Evolutionary conservation across 1,140 invertebrate genomes (phyloP).

Genomic region (Lasaia peninsularis): DNA sequence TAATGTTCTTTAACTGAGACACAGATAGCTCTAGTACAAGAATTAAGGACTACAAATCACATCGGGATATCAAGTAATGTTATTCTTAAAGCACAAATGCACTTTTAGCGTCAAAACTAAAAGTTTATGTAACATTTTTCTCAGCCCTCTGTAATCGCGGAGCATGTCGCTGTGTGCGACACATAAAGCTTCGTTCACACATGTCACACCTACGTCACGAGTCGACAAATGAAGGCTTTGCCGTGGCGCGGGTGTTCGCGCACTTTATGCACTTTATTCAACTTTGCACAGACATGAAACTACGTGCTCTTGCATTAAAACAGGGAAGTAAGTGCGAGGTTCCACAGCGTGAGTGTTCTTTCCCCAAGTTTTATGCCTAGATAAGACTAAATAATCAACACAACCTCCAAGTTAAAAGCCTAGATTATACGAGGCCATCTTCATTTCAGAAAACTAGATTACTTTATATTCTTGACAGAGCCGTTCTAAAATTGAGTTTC

Average conservation of each 20-base stretch:
- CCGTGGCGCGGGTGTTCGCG: constrained; percentile 47
- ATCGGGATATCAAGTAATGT: no score
- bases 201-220: constrained; percentile 70
- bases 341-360: constrained; percentile 59
- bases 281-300: constrained; percentile 67
- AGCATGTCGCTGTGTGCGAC: constrained; percentile 27
- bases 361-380: constrained; percentile 60
- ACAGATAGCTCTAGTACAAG: no score
- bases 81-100: no score
- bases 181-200: constrained; percentile 67
- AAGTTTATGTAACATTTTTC: constrained; percentile 9
- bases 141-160: not conserved
- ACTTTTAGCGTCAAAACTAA: no score
- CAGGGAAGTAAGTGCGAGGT: constrained; percentile 54
- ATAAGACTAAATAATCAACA: constrained; percentile 66
- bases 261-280: constrained; percentile 72
- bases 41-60: no score
- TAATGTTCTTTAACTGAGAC: no score
- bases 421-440: constrained; percentile 19
- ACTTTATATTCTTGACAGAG: not conserved
- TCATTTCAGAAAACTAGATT: not conserved
- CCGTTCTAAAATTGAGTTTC: constrained; percentile 1
- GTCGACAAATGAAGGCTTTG: constrained; percentile 76
- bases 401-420: constrained; percentile 48
- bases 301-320: constrained; percentile 73